Evolutionary conservation across 2,888 invertebrate species (phyloP), one percentile per base, ranked within the genome.

Genomic region (Caenorhabditis uteleia): DNA sequence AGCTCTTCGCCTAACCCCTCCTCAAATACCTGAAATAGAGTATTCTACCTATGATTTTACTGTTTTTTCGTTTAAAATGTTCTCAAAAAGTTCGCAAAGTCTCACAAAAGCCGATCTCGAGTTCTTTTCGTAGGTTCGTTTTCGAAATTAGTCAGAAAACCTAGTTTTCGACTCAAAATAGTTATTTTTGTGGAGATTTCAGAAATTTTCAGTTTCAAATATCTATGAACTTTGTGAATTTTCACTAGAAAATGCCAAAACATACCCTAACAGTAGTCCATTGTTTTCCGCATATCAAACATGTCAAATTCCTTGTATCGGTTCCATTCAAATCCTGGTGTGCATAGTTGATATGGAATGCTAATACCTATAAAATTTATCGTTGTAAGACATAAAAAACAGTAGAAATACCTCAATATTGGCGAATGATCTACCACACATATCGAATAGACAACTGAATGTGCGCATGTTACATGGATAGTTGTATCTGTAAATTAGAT

Each of bases 261-360:
- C n/a, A n/a, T 25, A 73, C 73, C 53, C 68, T 66, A 29, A 68
- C 64, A 1, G 61, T 45, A 10, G 43, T 50, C 60, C 70, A 56
- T 39, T 54, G 45, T 18, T 55, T 59, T 36, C 74, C 74, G 43
- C 74, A 74, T n/a, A 74, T 26, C 3, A 70, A 39, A 56, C 74
- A 74, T 8, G 40, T 57, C 21, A 68, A 25, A 18, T 59, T 34
- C 4, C 18, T 29, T 2, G 61, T 29, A 2, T 40, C 20, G 1
- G 27, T n/a, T 8, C 47, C 53, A 36, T 65, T 57, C 7, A 68
- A 33, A 34, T 74, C 68, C 16, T 67, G 68, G 43, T 74, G 74
- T 31, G 74, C 64, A 42, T 74, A 74, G 0, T 68, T 65, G 23
- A 68, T 23, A 39, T 74, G 74, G 44, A 62, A 74, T 25, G 74